phyloP scores from a whole-genome alignment of 1,140 invertebrate genomes.

The Plectrocnemia conspersa region DNA sequence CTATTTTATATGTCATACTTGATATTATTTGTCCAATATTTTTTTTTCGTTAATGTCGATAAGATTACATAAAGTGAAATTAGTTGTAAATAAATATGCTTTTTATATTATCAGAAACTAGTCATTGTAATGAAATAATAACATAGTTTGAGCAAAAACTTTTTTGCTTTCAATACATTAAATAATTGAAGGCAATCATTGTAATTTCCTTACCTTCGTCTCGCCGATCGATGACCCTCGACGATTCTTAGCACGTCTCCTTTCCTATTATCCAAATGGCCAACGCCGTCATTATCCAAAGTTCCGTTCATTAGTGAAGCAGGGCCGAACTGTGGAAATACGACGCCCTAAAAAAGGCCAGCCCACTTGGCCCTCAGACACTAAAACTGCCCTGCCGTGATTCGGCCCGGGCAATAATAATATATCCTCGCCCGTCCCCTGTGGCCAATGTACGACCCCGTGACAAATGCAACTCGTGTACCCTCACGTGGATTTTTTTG shows the following conservation, averaged over 20 bases:
- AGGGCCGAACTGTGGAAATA: not conserved
- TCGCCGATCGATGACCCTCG: no score
- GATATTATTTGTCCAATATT: no score
- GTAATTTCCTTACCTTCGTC: no score
- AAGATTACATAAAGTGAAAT: no score
- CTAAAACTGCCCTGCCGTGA: not conserved
- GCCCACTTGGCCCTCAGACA: not conserved
- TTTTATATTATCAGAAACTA: no score
- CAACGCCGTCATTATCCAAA: conserved; percentile 24
- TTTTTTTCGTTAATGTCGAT: no score
- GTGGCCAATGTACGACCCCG: conserved; percentile 4
- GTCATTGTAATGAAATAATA: no score
- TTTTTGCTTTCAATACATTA: no score
- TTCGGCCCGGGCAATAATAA: conserved; percentile 4
- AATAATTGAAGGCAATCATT: no score
- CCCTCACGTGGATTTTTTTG: not conserved
- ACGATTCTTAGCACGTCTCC: conserved; percentile 5
- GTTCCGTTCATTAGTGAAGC: conserved; percentile 26
- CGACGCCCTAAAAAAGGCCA: not conserved
- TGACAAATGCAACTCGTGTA: conserved; percentile 9
- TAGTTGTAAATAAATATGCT: no score
- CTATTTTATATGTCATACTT: no score
- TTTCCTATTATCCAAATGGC: conserved; percentile 12
- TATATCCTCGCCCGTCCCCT: not conserved
- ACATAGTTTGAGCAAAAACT: no score